phyloP scores from a whole-genome alignment of 2,113 vertebrate species.

The Bambusicola thoracicus region DNA sequence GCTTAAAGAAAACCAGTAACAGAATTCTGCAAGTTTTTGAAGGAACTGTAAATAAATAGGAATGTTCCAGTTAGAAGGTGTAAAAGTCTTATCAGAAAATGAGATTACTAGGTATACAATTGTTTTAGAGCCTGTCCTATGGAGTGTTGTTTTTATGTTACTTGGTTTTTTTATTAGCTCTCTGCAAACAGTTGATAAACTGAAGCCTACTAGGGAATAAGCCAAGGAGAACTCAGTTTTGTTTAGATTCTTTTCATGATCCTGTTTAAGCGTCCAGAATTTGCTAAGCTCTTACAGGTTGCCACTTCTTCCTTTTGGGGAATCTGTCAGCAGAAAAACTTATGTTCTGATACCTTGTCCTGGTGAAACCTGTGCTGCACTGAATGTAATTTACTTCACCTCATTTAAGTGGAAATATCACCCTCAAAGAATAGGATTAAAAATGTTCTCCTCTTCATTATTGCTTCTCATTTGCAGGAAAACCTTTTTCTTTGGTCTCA shows the following conservation, averaged over 20 bases:
- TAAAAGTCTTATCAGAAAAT: background rate
- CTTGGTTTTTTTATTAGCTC: background rate
- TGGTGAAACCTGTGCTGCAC: background rate
- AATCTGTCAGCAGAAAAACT: background rate
- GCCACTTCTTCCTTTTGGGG: background rate
- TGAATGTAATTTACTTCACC: background rate
- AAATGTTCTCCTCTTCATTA: background rate
- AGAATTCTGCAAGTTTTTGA: background rate
- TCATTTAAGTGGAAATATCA: background rate
- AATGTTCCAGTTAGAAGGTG: background rate
- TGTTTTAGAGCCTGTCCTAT: background rate
- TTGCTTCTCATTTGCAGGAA: background rate
- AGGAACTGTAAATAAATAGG: background rate
- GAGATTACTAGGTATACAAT: background rate
- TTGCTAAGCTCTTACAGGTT: background rate
- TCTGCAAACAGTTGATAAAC: background rate
- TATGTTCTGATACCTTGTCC: background rate
- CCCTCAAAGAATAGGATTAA: background rate
- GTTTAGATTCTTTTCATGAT: background rate
- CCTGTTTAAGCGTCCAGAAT: background rate
- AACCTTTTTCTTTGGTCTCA: background rate
- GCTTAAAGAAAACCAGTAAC: background rate
- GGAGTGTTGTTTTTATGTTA: background rate
- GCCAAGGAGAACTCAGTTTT: background rate
- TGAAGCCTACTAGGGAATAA: background rate